These are phyloP conservation scores for Psilopsiagon aymara DNA, from an alignment of 2,113 vertebrate species.

Conservation along the genomic window DNA sequence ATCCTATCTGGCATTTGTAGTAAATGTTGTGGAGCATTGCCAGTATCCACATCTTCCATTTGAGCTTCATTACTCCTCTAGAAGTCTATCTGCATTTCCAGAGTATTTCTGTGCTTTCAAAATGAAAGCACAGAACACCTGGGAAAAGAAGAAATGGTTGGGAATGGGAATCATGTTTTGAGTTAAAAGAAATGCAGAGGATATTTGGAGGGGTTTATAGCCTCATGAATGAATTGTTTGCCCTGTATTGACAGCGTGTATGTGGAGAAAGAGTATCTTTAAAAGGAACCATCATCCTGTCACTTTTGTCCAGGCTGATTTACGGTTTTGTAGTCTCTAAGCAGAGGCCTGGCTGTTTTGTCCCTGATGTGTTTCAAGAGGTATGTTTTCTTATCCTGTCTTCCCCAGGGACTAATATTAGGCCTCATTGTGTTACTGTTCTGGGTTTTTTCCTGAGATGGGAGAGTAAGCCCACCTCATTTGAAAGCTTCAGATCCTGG, in stretches of 20 bases:
- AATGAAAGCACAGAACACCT: neutral
- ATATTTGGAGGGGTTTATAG: neutral
- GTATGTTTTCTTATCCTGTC: fast-evolving
- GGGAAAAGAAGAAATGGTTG: neutral
- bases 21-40: neutral
- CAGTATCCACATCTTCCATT: neutral
- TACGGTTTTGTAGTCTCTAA: neutral
- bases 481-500: neutral
- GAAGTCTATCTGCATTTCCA: neutral
- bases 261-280: neutral
- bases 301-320: neutral
- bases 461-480: neutral
- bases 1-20: neutral
- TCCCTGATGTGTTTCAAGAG: neutral
- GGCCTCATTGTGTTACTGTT: neutral
- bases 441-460: neutral
- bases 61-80: neutral
- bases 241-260: neutral
- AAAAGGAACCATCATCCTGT: neutral
- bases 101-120: neutral
- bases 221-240: neutral
- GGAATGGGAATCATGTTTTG: neutral
- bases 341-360: neutral
- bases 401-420: neutral
- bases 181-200: neutral